A percentile compares a stretch with the other conserved stretches of the same genome.
Evolutionary conservation across 2,113 vertebrate genomes (phyloP).

Genomic region (Myrmecophaga tridactyla): DNA sequence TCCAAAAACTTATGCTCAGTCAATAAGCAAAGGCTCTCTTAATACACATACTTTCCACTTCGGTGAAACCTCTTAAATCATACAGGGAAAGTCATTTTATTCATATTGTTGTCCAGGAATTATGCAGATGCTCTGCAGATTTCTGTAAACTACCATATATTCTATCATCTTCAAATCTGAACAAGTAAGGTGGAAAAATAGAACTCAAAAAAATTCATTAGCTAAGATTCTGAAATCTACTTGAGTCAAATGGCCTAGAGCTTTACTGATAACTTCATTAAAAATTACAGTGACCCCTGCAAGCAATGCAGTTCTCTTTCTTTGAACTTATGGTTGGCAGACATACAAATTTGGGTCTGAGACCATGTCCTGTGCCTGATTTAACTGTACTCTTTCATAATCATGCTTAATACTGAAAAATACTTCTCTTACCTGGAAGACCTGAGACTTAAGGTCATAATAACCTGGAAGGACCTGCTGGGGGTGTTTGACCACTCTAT

Average conservation of each 20-base stretch:
- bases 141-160: background rate
- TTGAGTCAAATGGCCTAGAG: background rate
- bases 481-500: background rate
- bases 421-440: background rate
- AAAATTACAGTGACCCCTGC: background rate
- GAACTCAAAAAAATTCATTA: background rate
- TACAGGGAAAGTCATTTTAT: too few relatives aligned
- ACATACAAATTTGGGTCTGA: background rate
- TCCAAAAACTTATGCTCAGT: background rate
- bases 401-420: background rate
- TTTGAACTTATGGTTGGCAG: background rate
- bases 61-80: background rate
- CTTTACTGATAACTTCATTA: background rate
- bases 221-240: background rate
- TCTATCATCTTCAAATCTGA: too few relatives aligned
- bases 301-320: background rate
- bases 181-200: background rate
- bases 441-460: background rate
- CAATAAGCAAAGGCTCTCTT: too few relatives aligned
- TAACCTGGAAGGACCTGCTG: background rate
- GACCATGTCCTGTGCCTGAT: background rate
- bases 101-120: background rate
- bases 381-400: background rate
- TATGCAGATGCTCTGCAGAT: background rate
- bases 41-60: background rate